Evolutionary conservation across 1,140 invertebrate species (phyloP).

Genomic region (Dysdera silvatica): DNA sequence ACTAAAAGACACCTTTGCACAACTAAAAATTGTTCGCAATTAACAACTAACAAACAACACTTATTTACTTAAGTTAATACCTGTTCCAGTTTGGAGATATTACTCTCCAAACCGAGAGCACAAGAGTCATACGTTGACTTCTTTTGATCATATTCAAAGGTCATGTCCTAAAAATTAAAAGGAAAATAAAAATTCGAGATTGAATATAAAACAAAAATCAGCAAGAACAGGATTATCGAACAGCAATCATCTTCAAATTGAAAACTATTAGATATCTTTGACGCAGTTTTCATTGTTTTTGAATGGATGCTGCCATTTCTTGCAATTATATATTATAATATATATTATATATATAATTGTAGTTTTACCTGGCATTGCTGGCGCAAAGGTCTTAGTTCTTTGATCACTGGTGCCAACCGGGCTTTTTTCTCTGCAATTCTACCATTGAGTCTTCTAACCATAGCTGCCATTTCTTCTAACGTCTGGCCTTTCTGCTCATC

Average conservation of each 20-base stretch:
- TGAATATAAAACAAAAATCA: not conserved
- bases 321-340: no score
- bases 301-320: no score
- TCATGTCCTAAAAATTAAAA: slow-evolving; percentile 44
- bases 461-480: slow-evolving; percentile 52
- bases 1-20: not conserved
- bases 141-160: slow-evolving; percentile 52
- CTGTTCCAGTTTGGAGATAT: slow-evolving; percentile 52
- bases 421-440: slow-evolving; percentile 53
- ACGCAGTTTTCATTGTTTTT: no score
- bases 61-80: no score
- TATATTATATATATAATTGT: no score
- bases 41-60: not conserved
- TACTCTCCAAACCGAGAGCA: slow-evolving; percentile 51
- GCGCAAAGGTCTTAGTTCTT: slow-evolving; percentile 54
- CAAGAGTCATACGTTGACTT: slow-evolving; percentile 53
- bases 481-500: slow-evolving; percentile 53
- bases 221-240: no score
- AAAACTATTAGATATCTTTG: no score
- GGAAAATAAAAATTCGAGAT: not conserved
- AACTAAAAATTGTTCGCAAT: not conserved
- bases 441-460: slow-evolving; percentile 50
- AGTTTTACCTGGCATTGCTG: slow-evolving; percentile 46
- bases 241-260: no score
- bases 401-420: slow-evolving; percentile 55